phyloP scores from a whole-genome alignment of 2,113 vertebrate genomes.

The Cryptomyrus ogoouensis region DNA sequence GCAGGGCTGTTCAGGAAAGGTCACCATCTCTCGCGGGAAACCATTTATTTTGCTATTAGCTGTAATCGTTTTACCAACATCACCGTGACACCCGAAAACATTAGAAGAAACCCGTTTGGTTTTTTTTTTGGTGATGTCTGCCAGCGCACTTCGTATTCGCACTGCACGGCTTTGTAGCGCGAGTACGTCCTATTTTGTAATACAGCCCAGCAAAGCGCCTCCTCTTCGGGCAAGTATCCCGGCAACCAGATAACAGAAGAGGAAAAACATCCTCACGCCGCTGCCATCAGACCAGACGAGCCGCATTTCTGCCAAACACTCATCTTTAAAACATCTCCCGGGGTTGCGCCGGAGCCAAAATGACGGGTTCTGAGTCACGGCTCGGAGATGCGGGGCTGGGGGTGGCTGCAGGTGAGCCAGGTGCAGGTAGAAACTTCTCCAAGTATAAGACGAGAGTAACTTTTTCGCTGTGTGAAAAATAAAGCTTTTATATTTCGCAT shows the following conservation, averaged over 20 bases:
- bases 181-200: background rate
- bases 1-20: background rate
- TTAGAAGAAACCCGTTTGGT: background rate
- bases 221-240: slow-evolving; percentile 1
- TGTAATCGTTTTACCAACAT: background rate
- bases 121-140: background rate
- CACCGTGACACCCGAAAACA: background rate
- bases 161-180: background rate
- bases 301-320: slow-evolving; percentile 11
- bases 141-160: background rate
- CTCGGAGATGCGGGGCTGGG: background rate
- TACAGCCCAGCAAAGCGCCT: background rate
- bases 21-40: background rate
- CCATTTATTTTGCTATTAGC: background rate
- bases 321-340: slow-evolving; percentile 5
- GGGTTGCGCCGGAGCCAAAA: background rate
- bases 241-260: slow-evolving; percentile 16
- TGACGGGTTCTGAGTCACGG: background rate
- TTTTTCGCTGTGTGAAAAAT: background rate
- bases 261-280: background rate
- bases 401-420: background rate
- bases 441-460: background rate
- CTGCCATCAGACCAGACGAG: slow-evolving; percentile 6
- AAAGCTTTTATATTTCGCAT: background rate
- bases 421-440: background rate